phyloP scores from a whole-genome alignment of 2,888 invertebrate genomes.

The Pyrrhosoma nymphula region DNA sequence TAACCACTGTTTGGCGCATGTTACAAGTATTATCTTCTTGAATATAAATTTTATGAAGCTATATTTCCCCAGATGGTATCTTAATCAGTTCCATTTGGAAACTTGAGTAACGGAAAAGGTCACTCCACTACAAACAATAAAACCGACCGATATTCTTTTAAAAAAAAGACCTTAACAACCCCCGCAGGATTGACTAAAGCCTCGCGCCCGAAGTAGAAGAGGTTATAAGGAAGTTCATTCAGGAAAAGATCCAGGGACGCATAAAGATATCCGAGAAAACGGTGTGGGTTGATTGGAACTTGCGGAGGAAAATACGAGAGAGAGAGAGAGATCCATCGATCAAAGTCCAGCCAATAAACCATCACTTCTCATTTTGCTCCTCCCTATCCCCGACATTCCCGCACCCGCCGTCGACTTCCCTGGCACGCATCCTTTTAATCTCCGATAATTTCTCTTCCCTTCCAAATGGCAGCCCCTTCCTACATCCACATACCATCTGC shows the following conservation, averaged over 20 bases:
- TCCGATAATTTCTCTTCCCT: not conserved
- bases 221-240: not conserved
- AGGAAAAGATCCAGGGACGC: too few relatives aligned
- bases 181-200: too few relatives aligned
- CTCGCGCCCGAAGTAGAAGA: too few relatives aligned
- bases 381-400: not conserved
- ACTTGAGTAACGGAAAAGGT: too few relatives aligned
- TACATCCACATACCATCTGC: not conserved
- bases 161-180: too few relatives aligned
- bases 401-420: not conserved
- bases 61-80: too few relatives aligned
- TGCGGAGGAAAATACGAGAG: not conserved
- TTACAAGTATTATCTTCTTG: too few relatives aligned
- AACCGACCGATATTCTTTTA: too few relatives aligned
- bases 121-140: too few relatives aligned
- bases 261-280: not conserved
- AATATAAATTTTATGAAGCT: too few relatives aligned
- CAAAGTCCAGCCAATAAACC: slow-evolving; percentile 7
- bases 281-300: not conserved
- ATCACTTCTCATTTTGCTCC: not conserved
- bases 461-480: not conserved
- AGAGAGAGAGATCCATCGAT: not conserved
- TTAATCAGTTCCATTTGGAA: too few relatives aligned
- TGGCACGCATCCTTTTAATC: not conserved
- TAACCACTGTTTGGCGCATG: too few relatives aligned